Evolutionary conservation across 2,113 vertebrate genomes (phyloP).

Genomic region (Edolisoma coerulescens): DNA sequence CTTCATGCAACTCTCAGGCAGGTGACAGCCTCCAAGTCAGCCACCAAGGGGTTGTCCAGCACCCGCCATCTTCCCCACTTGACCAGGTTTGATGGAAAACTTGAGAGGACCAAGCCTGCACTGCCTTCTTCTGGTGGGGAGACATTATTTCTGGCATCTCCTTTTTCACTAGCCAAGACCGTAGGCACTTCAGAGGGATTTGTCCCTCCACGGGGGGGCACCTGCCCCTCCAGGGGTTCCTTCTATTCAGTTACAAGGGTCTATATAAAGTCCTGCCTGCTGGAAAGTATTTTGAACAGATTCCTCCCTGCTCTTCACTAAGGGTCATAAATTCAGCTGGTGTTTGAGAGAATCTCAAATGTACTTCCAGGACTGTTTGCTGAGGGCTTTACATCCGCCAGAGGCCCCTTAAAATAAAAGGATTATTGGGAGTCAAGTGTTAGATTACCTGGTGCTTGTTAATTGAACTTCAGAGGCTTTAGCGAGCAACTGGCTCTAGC

Average conservation of each 20-base stretch:
- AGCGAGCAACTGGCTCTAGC: conserved; percentile 54
- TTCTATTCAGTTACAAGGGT: conserved; percentile 46
- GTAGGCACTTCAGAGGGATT: neutral
- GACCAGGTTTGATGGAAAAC: neutral
- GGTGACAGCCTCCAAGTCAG: neutral
- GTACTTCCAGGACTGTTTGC: conserved; percentile 47
- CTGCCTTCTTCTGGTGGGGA: conserved; percentile 26
- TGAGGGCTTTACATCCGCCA: conserved; percentile 43
- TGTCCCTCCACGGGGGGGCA: conserved; percentile 52
- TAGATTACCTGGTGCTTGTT: conserved; percentile 67
- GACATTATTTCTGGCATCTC: neutral
- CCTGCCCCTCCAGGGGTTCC: conserved; percentile 37
- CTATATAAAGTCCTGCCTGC: conserved; percentile 68
- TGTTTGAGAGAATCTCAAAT: conserved; percentile 66
- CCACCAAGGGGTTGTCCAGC: neutral
- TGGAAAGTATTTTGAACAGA: conserved; percentile 70
- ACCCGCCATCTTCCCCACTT: neutral
- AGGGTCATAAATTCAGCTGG: conserved; percentile 67
- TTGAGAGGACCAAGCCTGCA: neutral
- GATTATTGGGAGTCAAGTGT: conserved; percentile 66
- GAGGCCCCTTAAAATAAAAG: conserved; percentile 68
- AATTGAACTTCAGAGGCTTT: conserved; percentile 66
- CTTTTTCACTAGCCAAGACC: neutral
- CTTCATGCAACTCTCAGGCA: neutral
- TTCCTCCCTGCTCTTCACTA: conserved; percentile 51